Percentiles rank a stretch among this genome's conserved stretches.
phyloP scores from a whole-genome alignment of 2,888 invertebrate species.

The Polia nebulosa region DNA sequence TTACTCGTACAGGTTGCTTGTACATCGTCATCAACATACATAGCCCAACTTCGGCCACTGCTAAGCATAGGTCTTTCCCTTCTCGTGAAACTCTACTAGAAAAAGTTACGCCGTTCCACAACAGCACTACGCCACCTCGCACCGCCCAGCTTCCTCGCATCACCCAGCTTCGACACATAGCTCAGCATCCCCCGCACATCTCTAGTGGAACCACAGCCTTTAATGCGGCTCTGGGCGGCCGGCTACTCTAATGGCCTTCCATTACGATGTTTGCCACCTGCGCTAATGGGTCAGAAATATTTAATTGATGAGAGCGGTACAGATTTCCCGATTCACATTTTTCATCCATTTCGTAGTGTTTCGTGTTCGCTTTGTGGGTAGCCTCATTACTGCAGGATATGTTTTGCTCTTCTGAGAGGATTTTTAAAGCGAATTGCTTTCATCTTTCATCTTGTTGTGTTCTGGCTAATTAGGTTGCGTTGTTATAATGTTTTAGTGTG shows the following conservation, averaged over 20 bases:
- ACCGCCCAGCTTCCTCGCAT: constrained; percentile 5
- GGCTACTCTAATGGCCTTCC: constrained; percentile 86
- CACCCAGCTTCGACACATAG: background rate
- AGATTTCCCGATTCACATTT: constrained; percentile 83
- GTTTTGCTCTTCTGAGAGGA: constrained; percentile 39
- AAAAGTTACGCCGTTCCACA: too few species aligned
- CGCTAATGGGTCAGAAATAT: constrained; percentile 89
- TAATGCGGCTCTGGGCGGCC: constrained; percentile 68
- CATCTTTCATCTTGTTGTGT: constrained; percentile 32
- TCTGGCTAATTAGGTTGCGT: constrained; percentile 24
- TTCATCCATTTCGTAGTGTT: constrained; percentile 79
- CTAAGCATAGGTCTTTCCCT: too few species aligned
- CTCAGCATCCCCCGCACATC: constrained; percentile 1
- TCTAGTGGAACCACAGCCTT: constrained; percentile 21
- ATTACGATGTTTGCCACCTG: constrained; percentile 88
- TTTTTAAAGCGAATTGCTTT: constrained; percentile 41
- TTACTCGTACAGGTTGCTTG: too few species aligned
- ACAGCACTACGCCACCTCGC: background rate
- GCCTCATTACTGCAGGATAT: constrained; percentile 53
- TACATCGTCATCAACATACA: too few species aligned
- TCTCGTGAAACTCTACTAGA: too few species aligned
- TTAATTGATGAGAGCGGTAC: constrained; percentile 87
- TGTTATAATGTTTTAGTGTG: constrained; percentile 2
- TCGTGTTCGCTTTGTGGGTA: constrained; percentile 60
- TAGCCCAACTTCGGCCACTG: too few species aligned